These are phyloP conservation scores for Cataglyphis hispanica DNA, from an alignment of 1,140 invertebrate genomes.

Conservation along the genomic window DNA sequence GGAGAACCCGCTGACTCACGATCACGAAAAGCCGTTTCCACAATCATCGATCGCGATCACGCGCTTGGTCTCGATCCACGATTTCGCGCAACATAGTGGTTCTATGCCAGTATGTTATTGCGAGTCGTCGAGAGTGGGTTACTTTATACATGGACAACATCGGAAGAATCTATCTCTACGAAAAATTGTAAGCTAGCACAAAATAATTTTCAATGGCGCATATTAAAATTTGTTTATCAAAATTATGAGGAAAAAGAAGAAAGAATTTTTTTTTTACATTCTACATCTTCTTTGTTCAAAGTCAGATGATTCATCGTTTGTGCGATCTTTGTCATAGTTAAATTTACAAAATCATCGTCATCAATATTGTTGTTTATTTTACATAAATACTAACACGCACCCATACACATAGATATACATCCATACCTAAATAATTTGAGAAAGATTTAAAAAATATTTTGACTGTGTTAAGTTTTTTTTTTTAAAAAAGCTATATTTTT, in stretches of 20 bases:
- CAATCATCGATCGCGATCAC: constrained; percentile 75
- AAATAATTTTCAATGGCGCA: not conserved
- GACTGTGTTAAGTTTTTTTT: not conserved
- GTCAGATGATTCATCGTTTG: not conserved
- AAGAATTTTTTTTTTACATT: not conserved
- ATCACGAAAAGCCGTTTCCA: constrained; percentile 70
- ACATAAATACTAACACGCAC: not conserved
- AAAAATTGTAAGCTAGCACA: not conserved
- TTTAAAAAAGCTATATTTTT: not conserved
- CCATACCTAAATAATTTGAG: not conserved
- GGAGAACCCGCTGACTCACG: constrained; percentile 79
- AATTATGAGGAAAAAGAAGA: not conserved
- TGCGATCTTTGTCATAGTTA: not conserved
- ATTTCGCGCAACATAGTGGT: not conserved
- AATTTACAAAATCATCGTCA: not conserved
- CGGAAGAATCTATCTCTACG: not conserved
- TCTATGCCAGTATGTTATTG: constrained; percentile 57
- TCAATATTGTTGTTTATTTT: not conserved
- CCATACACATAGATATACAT: too few species aligned
- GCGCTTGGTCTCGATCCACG: constrained; percentile 59
- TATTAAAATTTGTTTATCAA: not conserved
- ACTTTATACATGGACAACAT: not conserved
- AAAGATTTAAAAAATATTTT: not conserved
- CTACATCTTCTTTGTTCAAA: not conserved
- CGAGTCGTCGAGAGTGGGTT: constrained; percentile 37